Percentiles rank a stretch among this genome's conserved stretches.
These are phyloP conservation scores for Intellagama lesueurii DNA, from an alignment of 2,797 vertebrate species.

Conservation along the genomic window DNA sequence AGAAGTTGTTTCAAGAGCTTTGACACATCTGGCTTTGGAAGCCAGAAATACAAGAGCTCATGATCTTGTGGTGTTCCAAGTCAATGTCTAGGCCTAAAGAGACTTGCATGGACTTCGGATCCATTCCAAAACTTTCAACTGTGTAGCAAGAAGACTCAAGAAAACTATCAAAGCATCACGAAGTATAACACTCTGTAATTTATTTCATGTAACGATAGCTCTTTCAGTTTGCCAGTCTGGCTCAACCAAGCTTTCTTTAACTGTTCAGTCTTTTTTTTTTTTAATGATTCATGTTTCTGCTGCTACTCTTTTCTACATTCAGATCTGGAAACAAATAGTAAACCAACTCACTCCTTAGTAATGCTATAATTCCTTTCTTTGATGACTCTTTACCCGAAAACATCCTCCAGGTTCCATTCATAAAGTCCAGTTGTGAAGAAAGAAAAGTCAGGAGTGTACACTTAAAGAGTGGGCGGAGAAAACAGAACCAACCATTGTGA, in stretches of 20 bases:
- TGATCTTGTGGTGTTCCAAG: not conserved
- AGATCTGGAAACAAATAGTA: constrained; percentile 64
- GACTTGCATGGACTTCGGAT: constrained; percentile 47
- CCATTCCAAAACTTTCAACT: constrained; percentile 64
- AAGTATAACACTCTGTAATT: constrained; percentile 32
- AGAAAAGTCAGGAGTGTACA: constrained; percentile 80
- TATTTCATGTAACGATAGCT: constrained; percentile 63
- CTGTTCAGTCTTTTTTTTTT: constrained; percentile 8
- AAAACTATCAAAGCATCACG: constrained; percentile 38
- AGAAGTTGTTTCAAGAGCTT: not conserved
- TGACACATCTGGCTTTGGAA: not conserved
- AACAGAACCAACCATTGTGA: constrained; percentile 81
- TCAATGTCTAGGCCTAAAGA: constrained; percentile 18
- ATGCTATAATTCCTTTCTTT: constrained; percentile 65
- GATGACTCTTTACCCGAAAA: constrained; percentile 72
- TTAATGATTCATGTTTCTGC: constrained; percentile 51
- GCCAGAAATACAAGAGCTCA: not conserved
- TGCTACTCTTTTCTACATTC: constrained; percentile 59
- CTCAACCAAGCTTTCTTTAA: constrained; percentile 41
- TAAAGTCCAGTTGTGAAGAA: constrained; percentile 79
- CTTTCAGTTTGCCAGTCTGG: constrained; percentile 47
- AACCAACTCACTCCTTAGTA: constrained; percentile 66
- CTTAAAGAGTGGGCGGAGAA: constrained; percentile 77
- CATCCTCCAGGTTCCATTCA: constrained; percentile 79
- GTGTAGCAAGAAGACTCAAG: constrained; percentile 26